phyloP scores from a whole-genome alignment of 2,113 vertebrate genomes.

The Recurvirostra avosetta region DNA sequence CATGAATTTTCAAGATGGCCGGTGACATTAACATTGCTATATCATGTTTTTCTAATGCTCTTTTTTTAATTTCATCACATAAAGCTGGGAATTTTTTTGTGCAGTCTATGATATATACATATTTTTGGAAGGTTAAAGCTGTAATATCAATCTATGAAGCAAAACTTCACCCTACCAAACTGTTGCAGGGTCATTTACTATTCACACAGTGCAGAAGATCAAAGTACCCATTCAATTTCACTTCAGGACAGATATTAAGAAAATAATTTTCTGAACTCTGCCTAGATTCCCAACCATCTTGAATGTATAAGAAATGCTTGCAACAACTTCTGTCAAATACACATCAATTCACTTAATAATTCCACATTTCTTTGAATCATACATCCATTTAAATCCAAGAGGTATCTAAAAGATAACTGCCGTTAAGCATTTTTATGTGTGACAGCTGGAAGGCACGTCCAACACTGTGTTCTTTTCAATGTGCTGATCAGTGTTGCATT shows the following conservation, averaged over 20 bases:
- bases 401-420: background rate
- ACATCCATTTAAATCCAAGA: background rate
- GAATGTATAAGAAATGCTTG: background rate
- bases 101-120: background rate
- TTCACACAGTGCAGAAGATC: background rate
- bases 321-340: background rate
- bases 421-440: background rate
- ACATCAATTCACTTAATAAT: background rate
- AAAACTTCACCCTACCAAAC: background rate
- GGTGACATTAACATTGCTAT: background rate
- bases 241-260: background rate
- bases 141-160: background rate
- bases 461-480: background rate
- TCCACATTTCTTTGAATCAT: background rate
- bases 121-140: background rate
- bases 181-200: background rate
- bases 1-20: background rate
- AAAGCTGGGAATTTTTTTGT: background rate
- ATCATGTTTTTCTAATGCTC: background rate
- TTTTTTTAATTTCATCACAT: background rate
- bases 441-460: background rate
- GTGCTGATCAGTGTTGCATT: background rate
- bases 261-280: background rate
- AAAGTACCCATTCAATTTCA: background rate
- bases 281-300: background rate